Percentiles rank a stretch among this genome's conserved stretches.
Conservation (phyloP, 2,113 vertebrate species). For the Microcebus ravelobensis region DNA sequence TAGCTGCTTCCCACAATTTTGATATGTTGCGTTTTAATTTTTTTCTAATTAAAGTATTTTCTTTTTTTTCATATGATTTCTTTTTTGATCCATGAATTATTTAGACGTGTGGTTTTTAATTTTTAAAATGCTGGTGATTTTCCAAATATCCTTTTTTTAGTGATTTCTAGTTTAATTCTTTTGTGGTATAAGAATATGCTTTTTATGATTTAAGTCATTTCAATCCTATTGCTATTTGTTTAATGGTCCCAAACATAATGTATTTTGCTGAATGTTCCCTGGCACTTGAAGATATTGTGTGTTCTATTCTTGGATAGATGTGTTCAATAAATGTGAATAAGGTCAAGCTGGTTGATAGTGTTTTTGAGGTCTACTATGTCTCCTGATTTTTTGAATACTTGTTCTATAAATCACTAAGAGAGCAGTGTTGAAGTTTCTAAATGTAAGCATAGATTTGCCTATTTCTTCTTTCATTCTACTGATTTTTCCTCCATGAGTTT, state of each 20-base stretch:
- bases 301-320: not conserved
- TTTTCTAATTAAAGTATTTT: not conserved
- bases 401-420: not conserved
- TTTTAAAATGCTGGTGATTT: not conserved
- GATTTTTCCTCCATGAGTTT: not conserved
- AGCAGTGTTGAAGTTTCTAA: not conserved
- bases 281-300: not conserved
- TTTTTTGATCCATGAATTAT: too few relatives aligned
- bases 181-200: too few relatives aligned
- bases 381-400: not conserved
- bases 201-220: too few relatives aligned
- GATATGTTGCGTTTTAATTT: too few relatives aligned
- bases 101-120: not conserved
- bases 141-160: not conserved
- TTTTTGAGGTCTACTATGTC: not conserved
- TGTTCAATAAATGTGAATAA: not conserved
- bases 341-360: not conserved
- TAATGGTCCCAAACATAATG: not conserved
- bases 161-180: too few relatives aligned
- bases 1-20: too few relatives aligned
- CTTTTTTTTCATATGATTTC: too few relatives aligned
- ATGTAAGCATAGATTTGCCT: not conserved
- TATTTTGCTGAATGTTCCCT: not conserved
- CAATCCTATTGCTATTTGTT: not conserved
- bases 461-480: not conserved